These are phyloP conservation scores for Graphium colonna DNA, from an alignment of 2,888 invertebrate species.

Conservation along the genomic window DNA sequence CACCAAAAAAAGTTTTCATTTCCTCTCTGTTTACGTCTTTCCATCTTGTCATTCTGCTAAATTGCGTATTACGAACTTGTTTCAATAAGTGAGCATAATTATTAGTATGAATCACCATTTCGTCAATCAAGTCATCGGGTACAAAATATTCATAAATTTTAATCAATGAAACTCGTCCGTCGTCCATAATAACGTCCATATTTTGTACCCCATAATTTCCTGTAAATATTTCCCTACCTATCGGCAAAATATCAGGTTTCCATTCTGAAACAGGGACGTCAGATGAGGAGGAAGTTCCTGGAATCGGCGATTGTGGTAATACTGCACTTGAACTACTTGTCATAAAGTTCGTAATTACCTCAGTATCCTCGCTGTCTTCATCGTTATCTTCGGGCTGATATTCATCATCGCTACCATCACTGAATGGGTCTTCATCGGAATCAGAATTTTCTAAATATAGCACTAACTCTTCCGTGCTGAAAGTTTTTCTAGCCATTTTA, in stretches of 20 bases:
- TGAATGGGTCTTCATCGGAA: background rate
- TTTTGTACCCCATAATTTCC: background rate
- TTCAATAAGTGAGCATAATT: conserved; percentile 11
- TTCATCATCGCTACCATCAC: background rate
- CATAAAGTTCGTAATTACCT: background rate
- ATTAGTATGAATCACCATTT: conserved; percentile 29
- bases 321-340: background rate
- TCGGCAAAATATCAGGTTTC: background rate
- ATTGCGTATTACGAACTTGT: background rate
- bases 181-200: background rate
- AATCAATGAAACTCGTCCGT: background rate
- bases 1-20: conserved; percentile 23
- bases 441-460: background rate
- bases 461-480: background rate
- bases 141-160: conserved; percentile 9
- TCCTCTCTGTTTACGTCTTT: conserved; percentile 21
- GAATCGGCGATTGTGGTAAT: no score
- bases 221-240: background rate
- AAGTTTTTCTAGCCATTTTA: background rate
- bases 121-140: conserved; percentile 26
- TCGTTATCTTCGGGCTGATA: no score
- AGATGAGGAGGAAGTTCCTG: background rate
- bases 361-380: no score
- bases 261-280: background rate
- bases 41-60: conserved; percentile 26